phyloP scores from a whole-genome alignment of 2,888 invertebrate genomes.

The Eupeodes luniger region DNA sequence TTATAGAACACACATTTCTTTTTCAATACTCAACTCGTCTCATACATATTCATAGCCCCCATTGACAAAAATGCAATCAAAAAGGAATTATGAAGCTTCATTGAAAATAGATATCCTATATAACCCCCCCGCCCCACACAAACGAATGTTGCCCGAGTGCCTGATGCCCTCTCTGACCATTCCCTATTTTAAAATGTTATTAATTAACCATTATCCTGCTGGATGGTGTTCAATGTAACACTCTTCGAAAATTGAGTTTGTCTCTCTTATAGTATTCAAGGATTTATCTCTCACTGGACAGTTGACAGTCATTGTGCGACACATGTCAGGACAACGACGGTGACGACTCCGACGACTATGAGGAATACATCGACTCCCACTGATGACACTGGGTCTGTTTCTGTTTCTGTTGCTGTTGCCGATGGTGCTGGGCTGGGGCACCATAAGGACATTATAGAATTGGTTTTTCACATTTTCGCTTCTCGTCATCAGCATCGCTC shows the following conservation, averaged over 20 bases:
- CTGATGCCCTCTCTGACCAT: neutral
- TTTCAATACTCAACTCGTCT: neutral
- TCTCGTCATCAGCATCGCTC: conserved; percentile 9
- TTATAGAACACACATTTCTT: neutral
- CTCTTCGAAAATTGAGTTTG: conserved; percentile 32
- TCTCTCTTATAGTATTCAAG: conserved; percentile 23
- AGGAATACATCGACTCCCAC: neutral
- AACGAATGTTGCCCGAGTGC: neutral
- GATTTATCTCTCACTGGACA: conserved; percentile 61
- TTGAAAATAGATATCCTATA: conserved; percentile 34
- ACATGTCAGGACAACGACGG: conserved; percentile 55
- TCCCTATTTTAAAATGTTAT: conserved; percentile 44
- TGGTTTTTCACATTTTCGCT: conserved; percentile 59
- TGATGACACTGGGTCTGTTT: no score
- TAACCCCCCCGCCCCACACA: neutral
- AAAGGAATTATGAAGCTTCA: conserved; percentile 50
- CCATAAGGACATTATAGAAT: conserved; percentile 56
- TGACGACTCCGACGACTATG: conserved; percentile 9
- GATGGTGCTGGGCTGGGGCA: neutral
- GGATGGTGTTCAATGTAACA: conserved; percentile 59
- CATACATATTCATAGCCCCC: conserved; percentile 14
- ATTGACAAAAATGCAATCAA: conserved; percentile 40
- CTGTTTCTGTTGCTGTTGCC: no score
- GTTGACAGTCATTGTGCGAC: conserved; percentile 50
- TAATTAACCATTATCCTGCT: conserved; percentile 67